These are phyloP conservation scores for Scomber scombrus DNA, from an alignment of 2,113 vertebrate genomes.

Conservation along the genomic window DNA sequence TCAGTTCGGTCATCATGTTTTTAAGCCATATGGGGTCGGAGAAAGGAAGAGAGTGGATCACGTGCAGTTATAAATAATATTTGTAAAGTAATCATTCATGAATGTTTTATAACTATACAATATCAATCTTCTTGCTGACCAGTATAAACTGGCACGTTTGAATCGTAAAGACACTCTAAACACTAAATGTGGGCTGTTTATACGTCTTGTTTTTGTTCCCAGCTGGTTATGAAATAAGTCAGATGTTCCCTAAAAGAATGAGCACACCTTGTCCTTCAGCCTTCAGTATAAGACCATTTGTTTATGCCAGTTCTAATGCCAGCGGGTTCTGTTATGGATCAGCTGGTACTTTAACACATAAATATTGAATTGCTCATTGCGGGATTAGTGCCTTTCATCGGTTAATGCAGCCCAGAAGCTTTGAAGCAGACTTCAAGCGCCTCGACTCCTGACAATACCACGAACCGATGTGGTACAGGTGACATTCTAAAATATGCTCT, in stretches of 20 bases:
- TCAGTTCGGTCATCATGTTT: not conserved
- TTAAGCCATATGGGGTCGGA: not conserved
- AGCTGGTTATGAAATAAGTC: slow-evolving; percentile 30
- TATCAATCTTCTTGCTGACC: not conserved
- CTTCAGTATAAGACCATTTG: slow-evolving; percentile 24
- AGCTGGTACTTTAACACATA: slow-evolving; percentile 39
- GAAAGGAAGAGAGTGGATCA: not conserved
- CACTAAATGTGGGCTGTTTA: not conserved
- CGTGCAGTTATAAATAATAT: too few species aligned
- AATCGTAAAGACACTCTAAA: not conserved
- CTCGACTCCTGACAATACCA: slow-evolving; percentile 13
- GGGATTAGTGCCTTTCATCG: slow-evolving; percentile 68
- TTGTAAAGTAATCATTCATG: not conserved
- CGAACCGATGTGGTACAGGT: slow-evolving; percentile 17
- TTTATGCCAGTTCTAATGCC: slow-evolving; percentile 33
- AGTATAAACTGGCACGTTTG: not conserved
- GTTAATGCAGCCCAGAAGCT: slow-evolving; percentile 44
- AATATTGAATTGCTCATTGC: slow-evolving; percentile 56
- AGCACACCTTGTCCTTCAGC: not conserved
- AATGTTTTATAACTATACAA: not conserved
- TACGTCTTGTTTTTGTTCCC: slow-evolving; percentile 4
- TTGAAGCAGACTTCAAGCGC: slow-evolving; percentile 61
- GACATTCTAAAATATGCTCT: slow-evolving; percentile 64
- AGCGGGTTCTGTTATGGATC: slow-evolving; percentile 56
- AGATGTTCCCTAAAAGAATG: slow-evolving; percentile 22